Percentiles rank a stretch among this genome's conserved stretches.
phyloP scores from a whole-genome alignment of 2,113 vertebrate species.

The Oncorhynchus tshawytscha region DNA sequence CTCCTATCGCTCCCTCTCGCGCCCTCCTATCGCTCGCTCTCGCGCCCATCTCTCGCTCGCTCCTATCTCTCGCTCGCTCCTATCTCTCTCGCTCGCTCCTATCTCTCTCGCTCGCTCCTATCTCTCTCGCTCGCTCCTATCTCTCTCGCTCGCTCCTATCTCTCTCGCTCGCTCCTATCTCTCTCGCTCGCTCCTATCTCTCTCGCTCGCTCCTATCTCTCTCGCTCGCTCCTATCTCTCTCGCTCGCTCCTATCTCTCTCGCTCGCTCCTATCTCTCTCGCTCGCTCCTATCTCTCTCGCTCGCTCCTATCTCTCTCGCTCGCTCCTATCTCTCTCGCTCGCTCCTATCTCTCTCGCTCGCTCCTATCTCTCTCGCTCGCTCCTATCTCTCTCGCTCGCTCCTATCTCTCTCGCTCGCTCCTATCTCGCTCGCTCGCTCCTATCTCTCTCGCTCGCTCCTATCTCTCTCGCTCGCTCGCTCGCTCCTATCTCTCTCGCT shows the following conservation, averaged over 20 bases:
- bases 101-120: slow-evolving; percentile 14
- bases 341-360: not conserved
- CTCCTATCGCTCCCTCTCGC: not conserved
- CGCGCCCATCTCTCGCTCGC: not conserved
- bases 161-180: not conserved
- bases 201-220: not conserved
- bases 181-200: not conserved
- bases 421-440: not conserved
- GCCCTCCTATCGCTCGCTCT: not conserved
- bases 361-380: not conserved
- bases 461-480: no score
- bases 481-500: no score
- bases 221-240: no score
- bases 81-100: not conserved
- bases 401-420: not conserved
- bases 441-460: slow-evolving; percentile 21
- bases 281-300: not conserved
- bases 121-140: no score
- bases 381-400: not conserved
- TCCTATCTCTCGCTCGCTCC: not conserved
- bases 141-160: no score
- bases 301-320: no score
- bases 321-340: not conserved
- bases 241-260: not conserved
- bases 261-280: slow-evolving; percentile 34